phyloP scores from a whole-genome alignment of 2,113 vertebrate genomes.

The Callaeas wilsoni region DNA sequence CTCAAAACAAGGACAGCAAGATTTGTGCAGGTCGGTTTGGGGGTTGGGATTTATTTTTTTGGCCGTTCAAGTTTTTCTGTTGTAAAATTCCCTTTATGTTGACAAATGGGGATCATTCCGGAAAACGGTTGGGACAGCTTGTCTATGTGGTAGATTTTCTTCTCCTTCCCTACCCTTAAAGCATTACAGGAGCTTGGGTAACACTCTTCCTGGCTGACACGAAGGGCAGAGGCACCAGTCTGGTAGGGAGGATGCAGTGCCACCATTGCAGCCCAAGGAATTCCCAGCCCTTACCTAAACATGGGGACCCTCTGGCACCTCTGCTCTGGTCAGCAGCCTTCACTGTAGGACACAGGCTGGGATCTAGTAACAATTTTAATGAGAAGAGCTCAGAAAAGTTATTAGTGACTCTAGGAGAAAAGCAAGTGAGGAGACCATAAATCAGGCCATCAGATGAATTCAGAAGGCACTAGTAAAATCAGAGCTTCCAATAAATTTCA shows the following conservation, averaged over 20 bases:
- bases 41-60: background rate
- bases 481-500: slow-evolving; percentile 37
- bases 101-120: background rate
- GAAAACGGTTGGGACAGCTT: background rate
- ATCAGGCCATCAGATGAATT: slow-evolving; percentile 17
- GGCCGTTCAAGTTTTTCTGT: background rate
- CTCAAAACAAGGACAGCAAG: background rate
- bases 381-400: background rate
- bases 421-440: background rate
- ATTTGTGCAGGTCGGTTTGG: background rate
- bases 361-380: background rate
- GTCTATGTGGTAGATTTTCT: background rate
- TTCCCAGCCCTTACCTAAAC: background rate
- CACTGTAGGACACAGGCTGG: background rate
- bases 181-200: background rate
- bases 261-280: background rate
- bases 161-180: background rate
- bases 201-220: background rate
- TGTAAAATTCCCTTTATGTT: background rate
- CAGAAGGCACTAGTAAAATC: slow-evolving; percentile 36
- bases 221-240: background rate
- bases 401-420: background rate
- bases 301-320: background rate
- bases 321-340: background rate
- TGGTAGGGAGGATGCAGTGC: background rate